These are phyloP conservation scores for Misgurnus anguillicaudatus DNA, from an alignment of 2,113 vertebrate genomes.

Conservation along the genomic window DNA sequence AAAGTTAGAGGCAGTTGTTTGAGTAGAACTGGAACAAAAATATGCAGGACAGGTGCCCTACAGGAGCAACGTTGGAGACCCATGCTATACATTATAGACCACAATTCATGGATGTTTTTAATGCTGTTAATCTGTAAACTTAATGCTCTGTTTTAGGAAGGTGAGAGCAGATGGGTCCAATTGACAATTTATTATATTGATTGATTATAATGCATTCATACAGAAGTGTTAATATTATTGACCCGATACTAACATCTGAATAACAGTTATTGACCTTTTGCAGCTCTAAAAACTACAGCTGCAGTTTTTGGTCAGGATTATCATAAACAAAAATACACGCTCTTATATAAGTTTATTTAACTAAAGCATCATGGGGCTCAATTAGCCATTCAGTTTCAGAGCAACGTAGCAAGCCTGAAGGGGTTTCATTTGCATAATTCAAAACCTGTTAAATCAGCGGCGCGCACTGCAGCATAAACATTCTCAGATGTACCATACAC, in stretches of 20 bases:
- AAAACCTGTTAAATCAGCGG: conserved; percentile 41
- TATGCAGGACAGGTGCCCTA: too few relatives aligned
- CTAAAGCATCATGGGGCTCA: conserved; percentile 27
- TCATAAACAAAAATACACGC: conserved; percentile 17
- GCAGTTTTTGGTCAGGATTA: background rate
- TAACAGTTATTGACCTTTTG: background rate
- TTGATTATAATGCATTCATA: too few relatives aligned
- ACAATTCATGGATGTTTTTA: background rate
- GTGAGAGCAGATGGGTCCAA: background rate
- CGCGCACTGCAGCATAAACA: conserved; percentile 27
- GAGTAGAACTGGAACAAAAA: too few relatives aligned
- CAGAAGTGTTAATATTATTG: background rate
- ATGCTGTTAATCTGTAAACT: too few relatives aligned
- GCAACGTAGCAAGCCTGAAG: conserved; percentile 18
- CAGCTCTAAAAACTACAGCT: background rate
- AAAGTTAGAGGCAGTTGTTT: too few relatives aligned
- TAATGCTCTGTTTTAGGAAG: background rate
- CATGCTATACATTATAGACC: too few relatives aligned
- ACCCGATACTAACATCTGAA: background rate
- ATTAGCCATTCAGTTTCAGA: conserved; percentile 19
- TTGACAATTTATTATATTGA: too few relatives aligned
- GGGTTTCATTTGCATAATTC: conserved; percentile 40
- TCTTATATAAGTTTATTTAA: conserved; percentile 12
- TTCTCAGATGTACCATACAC: conserved; percentile 19
- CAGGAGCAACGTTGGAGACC: too few relatives aligned